Base-by-base conservation (phyloP, 92 coral and sea anemone species). In the Micromussa lordhowensis region DNA sequence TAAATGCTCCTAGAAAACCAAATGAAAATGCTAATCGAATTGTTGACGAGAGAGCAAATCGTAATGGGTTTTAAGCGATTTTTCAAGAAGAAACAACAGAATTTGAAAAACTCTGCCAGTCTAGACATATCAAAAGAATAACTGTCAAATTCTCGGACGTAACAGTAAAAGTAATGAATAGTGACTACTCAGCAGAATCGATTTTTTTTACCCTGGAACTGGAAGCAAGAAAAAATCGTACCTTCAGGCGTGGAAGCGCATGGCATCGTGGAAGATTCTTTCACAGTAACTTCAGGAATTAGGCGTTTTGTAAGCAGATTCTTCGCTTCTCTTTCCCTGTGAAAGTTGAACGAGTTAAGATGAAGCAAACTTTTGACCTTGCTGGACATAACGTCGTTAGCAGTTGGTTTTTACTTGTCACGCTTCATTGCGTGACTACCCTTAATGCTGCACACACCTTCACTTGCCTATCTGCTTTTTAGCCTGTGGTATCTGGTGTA, bases 241-340 rank as follows among this genome's bases (percentile, higher is more conserved):
- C 89, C 83, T 61, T 77, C 89, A 3, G 89, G 83, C 6, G 89
- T 77, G 31, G 34, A 59, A 34, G 68, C 77, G 13, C 77, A 72
- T 28, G 24, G 49, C 64, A 44, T 77, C 12, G 83, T 66, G 22
- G 15, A 38, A 77, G 83, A 35, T 58, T 85, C 73, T 40, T 55
- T 77, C 32, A 21, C 22, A 18, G 64, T 5, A 36, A 38, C 72
- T 74, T 84, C 88, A 59, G 19, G 61, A 80, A 21, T 59, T 36
- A 51, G 75, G 53, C 24, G 83, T 21, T 18, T 77, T 18, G 22
- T 30, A 29, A 76, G 81, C 78, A 87, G 48, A n/a, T 26, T 87
- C 85, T 31, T 79, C 1, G 90, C 86, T 34, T 79, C 70, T 8
- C 31, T 80, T 71, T 80, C 86, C 68, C 89, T 86, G 51, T 12